phyloP scores from a whole-genome alignment of 1,140 invertebrate genomes.

The Drosophila littoralis region DNA sequence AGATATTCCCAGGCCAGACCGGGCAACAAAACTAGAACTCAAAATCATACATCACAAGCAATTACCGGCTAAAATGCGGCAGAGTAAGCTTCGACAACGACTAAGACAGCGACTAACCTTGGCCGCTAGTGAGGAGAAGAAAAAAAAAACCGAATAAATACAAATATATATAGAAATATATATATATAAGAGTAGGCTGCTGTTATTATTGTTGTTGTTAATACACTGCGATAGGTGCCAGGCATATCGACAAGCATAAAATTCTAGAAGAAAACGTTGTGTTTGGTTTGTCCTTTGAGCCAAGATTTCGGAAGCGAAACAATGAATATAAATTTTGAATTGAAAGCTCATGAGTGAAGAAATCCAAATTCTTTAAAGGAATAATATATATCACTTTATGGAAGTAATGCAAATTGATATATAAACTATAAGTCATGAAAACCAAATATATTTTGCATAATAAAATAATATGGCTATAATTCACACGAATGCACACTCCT shows the following conservation, averaged over 20 bases:
- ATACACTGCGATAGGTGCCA: conserved; percentile 45
- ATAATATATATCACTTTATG: no score
- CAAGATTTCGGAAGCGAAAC: background rate
- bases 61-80: conserved; percentile 80
- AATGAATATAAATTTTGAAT: no score
- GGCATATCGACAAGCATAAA: conserved; percentile 17
- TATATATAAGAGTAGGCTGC: conserved; percentile 57
- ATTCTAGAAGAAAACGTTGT: background rate
- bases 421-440: no score
- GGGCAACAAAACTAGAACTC: conserved; percentile 76
- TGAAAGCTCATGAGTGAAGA: no score
- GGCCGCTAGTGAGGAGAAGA: conserved; percentile 56
- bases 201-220: conserved; percentile 69
- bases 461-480: no score
- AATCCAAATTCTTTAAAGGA: no score
- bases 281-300: background rate
- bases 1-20: conserved; percentile 79
- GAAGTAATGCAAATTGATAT: no score
- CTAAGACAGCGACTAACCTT: conserved; percentile 68
- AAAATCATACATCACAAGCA: conserved; percentile 83
- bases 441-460: no score
- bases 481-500: no score
- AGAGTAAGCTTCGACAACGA: conserved; percentile 62
- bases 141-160: conserved; percentile 36
- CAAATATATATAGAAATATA: conserved; percentile 17